Evolutionary conservation across 2,888 invertebrate species (phyloP), one percentile per base, ranked within the genome.

Genomic region (Sesia bembeciformis): DNA sequence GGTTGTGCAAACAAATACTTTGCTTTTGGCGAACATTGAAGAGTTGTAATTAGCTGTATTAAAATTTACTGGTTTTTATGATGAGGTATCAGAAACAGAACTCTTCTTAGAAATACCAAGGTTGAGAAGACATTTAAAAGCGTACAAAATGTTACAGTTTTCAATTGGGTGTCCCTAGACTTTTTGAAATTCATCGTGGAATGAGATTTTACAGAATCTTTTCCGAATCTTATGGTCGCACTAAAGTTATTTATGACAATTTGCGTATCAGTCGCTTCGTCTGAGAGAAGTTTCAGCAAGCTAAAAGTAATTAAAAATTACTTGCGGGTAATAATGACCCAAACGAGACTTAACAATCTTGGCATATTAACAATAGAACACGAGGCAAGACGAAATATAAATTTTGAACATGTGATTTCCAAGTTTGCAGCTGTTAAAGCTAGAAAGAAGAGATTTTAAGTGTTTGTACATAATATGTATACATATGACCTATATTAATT

Each of bases 1-100:
- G 57, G 55, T 55, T 54, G 54, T 57, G 50, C 57, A 57, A 46
- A 50, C 57, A 50, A 57, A 57, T 40, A 56, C 55, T 49, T 55
- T n/a, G n/a, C n/a, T n/a, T n/a, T n/a, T n/a, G n/a, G n/a, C n/a
- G n/a, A n/a, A n/a, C n/a, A n/a, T n/a, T 57, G 55, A 57, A 55
- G 43, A 55, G 52, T 54, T 56, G 51, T 52, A 58, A 58, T 56
- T 58, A 5, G 49, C 49, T 52, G 51, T 54, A 54, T 54, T 53
- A 54, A 57, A 57, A 53, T n/a, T 49, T 49, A 49, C 46, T 52
- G n/a, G 51, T 39, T 39, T 56, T 53, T 56, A 54, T 23, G 54
- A 56, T 53, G 54, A 56, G 40, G 54, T 56, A 51, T 56, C 56
- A 56, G 52, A 52, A 54, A 54, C 54, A 46, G 51, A 49, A 53